Conservation (phyloP, 2,113 vertebrate genomes). For the Caloenas nicobarica region DNA sequence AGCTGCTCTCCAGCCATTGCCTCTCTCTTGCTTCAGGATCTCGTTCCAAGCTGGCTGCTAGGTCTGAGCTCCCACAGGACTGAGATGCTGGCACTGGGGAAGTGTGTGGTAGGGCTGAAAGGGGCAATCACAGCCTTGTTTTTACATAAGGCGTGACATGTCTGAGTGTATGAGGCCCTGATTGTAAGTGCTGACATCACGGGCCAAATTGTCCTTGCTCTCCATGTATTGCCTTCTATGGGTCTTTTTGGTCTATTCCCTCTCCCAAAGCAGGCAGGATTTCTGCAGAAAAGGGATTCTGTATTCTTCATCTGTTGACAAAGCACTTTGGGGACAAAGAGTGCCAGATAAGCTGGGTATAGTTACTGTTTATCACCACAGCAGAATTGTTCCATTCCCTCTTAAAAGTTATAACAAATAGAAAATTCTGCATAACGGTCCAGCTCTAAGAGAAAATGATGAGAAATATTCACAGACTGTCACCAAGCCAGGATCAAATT, state of each 20-base stretch:
- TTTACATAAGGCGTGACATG: fast-evolving
- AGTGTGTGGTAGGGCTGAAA: background rate
- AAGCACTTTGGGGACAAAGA: background rate
- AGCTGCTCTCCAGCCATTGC: background rate
- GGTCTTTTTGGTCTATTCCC: background rate
- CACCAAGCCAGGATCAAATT: slow-evolving; percentile 2
- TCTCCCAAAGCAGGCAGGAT: background rate
- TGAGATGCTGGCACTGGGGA: background rate
- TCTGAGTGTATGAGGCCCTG: background rate
- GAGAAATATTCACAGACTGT: slow-evolving; percentile 21
- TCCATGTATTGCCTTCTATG: background rate
- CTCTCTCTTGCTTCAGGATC: background rate
- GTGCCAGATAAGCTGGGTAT: background rate
- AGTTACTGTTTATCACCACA: slow-evolving; percentile 28
- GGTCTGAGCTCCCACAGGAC: background rate
- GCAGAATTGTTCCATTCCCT: slow-evolving; percentile 27
- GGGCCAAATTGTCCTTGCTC: background rate
- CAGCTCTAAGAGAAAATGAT: background rate
- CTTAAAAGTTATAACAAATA: slow-evolving; percentile 18
- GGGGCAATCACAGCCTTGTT: background rate
- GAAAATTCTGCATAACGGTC: background rate
- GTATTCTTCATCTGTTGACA: background rate
- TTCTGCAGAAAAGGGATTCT: background rate
- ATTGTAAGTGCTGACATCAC: background rate
- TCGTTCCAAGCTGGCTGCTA: background rate